Evolutionary conservation across 1,140 invertebrate genomes (phyloP).

Genomic region (Eueides isabella): DNA sequence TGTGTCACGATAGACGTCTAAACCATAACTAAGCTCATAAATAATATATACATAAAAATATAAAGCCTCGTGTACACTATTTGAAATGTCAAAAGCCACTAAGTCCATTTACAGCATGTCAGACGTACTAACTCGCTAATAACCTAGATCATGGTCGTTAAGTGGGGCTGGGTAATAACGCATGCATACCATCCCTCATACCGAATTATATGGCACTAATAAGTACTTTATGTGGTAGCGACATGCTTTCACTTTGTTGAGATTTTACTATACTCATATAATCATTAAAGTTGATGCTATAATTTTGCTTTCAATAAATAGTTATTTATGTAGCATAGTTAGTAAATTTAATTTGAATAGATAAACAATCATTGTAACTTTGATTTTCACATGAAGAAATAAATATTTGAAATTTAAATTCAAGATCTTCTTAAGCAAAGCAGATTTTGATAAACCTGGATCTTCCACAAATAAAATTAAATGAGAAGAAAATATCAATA

Average conservation of each 20-base stretch:
- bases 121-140: slow-evolving; percentile 29
- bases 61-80: not conserved
- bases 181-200: slow-evolving; percentile 24
- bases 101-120: slow-evolving; percentile 22
- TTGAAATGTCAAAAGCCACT: slow-evolving; percentile 8
- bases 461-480: too few species aligned
- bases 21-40: not conserved
- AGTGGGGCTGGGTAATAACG: slow-evolving; percentile 21
- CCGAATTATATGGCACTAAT: slow-evolving; percentile 8
- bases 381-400: too few species aligned
- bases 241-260: not conserved
- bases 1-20: too few species aligned
- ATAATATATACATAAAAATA: not conserved
- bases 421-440: too few species aligned
- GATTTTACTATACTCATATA: not conserved
- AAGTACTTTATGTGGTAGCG: not conserved
- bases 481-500: too few species aligned
- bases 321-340: too few species aligned
- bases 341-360: too few species aligned
- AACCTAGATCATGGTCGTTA: slow-evolving; percentile 28
- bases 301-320: too few species aligned
- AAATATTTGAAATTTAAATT: too few species aligned
- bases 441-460: too few species aligned
- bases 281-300: not conserved
- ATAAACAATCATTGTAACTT: too few species aligned